Conservation (phyloP, 2,797 vertebrate genomes). For the Parambassis ranga region DNA sequence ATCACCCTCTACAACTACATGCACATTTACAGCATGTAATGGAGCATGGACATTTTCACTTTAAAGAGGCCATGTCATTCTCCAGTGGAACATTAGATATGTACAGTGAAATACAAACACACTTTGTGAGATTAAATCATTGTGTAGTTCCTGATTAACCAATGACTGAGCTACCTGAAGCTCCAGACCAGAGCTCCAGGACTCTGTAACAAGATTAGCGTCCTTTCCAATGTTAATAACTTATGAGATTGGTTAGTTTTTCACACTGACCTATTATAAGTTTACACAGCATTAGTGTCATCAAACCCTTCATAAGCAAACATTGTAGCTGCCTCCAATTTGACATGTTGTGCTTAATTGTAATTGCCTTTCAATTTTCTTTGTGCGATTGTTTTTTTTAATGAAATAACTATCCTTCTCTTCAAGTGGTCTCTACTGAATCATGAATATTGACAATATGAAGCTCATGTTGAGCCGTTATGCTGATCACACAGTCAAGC, state of each 20-base stretch:
- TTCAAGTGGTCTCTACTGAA: constrained; percentile 21
- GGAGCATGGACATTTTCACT: constrained; percentile 22
- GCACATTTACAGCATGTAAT: constrained; percentile 8
- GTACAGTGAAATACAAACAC: no score
- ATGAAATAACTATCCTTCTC: background rate
- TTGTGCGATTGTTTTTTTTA: background rate
- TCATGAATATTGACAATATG: constrained; percentile 43
- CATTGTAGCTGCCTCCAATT: background rate
- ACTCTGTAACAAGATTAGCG: background rate
- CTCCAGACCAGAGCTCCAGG: background rate
- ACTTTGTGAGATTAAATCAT: no score
- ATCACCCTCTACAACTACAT: constrained; percentile 6
- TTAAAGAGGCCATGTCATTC: background rate
- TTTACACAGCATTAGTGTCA: background rate
- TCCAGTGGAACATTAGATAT: constrained; percentile 14
- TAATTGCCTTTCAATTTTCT: background rate
- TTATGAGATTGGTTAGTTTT: background rate
- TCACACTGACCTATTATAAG: background rate
- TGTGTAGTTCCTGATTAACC: no score
- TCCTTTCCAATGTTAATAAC: background rate
- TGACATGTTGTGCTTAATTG: background rate
- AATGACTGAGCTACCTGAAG: background rate
- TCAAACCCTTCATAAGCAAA: background rate
- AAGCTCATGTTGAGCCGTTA: constrained; percentile 44
- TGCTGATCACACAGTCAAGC: constrained; percentile 53